phyloP scores from a whole-genome alignment of 2,888 invertebrate genomes.

The Sphinx pinastri region DNA sequence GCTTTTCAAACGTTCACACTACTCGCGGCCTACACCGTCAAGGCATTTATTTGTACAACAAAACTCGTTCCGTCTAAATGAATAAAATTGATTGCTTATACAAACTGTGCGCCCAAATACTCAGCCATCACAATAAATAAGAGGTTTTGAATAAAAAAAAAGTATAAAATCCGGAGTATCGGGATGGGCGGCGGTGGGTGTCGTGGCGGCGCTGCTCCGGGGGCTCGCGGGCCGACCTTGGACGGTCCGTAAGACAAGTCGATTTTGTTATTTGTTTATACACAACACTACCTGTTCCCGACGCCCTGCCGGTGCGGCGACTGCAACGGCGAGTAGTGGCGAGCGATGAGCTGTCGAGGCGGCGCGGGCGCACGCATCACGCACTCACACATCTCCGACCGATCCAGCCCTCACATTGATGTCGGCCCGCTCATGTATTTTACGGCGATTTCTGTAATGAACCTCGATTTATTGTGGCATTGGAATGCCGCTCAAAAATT shows the following conservation, averaged over 20 bases:
- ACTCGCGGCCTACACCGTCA: constrained; percentile 58
- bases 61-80: constrained; percentile 80
- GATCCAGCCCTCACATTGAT: constrained; percentile 54
- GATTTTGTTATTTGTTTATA: constrained; percentile 84
- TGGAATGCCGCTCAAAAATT: constrained; percentile 69
- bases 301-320: constrained; percentile 36
- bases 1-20: constrained; percentile 33
- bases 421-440: constrained; percentile 75
- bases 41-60: constrained; percentile 77
- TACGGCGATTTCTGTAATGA: constrained; percentile 81
- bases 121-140: constrained; percentile 82
- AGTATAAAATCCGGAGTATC: constrained; percentile 35
- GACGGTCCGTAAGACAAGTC: constrained; percentile 79
- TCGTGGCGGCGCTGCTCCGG: constrained; percentile 50
- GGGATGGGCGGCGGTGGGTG: constrained; percentile 40
- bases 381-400: constrained; percentile 37
- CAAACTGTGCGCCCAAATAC: constrained; percentile 83
- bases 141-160: constrained; percentile 74
- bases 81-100: constrained; percentile 84
- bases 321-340: constrained; percentile 9
- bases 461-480: constrained; percentile 75
- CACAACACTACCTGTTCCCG: constrained; percentile 80
- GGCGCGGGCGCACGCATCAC: constrained; percentile 45
- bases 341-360: constrained; percentile 47
- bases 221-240: constrained; percentile 71